phyloP scores from a whole-genome alignment of 2,888 invertebrate genomes.

The Apodemia duryi region DNA sequence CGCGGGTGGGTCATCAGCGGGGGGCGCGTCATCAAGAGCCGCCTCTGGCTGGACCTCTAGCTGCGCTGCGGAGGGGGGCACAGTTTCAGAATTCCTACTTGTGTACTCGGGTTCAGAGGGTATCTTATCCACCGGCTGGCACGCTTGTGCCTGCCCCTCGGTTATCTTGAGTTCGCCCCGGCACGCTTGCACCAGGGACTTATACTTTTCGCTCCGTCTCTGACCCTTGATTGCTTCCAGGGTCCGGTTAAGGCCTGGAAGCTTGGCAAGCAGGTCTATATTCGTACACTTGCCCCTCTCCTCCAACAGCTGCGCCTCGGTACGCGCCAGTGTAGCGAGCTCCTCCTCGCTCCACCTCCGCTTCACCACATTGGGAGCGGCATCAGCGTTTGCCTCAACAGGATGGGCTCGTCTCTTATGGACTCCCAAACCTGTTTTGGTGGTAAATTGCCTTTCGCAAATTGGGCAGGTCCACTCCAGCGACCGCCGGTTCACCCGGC shows the following conservation, averaged over 20 bases:
- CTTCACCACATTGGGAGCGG: not conserved
- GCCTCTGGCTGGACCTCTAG: not conserved
- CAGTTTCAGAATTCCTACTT: not conserved
- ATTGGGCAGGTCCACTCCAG: constrained; percentile 22
- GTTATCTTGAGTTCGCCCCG: not conserved
- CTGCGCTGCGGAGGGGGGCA: not conserved
- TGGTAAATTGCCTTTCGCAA: constrained; percentile 24
- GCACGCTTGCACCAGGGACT: not conserved
- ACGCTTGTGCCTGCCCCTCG: not conserved
- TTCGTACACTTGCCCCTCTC: constrained; percentile 22
- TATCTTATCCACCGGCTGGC: not conserved
- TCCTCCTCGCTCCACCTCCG: constrained; percentile 30
- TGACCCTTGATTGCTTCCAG: constrained; percentile 18
- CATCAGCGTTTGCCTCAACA: constrained; percentile 24
- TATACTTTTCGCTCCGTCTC: not conserved
- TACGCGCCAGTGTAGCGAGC: constrained; percentile 25
- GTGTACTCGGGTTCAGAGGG: not conserved
- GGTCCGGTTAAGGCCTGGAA: constrained; percentile 25
- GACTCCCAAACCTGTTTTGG: constrained; percentile 27
- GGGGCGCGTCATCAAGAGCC: constrained; percentile 28
- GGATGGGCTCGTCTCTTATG: constrained; percentile 28
- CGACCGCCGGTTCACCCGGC: not conserved
- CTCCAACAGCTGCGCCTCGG: constrained; percentile 23
- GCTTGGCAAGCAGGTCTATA: constrained; percentile 19
- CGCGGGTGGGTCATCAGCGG: constrained; percentile 21